Percentiles rank a stretch among this genome's conserved stretches.
These are phyloP conservation scores for Cephalopachus bancanus DNA, from an alignment of 2,797 vertebrate genomes.

Conservation along the genomic window DNA sequence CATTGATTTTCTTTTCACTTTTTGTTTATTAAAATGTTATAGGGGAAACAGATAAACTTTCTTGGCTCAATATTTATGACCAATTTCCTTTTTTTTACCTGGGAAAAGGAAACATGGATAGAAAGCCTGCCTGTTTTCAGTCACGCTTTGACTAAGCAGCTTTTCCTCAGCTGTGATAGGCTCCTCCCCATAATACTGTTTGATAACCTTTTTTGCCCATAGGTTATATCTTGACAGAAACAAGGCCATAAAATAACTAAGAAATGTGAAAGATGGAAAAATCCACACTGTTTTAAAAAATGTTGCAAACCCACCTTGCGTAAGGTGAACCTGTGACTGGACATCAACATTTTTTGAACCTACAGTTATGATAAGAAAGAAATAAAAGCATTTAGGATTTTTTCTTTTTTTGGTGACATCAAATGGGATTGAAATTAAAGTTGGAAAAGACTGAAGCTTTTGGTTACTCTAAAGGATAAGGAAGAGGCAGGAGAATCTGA, in stretches of 20 bases:
- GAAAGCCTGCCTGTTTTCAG: conserved; percentile 51
- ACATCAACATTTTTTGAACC: neutral
- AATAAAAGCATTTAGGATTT: neutral
- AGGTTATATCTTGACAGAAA: conserved; percentile 19
- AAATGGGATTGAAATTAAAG: neutral
- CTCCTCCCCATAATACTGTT: neutral
- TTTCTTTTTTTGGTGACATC: neutral
- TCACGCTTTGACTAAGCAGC: neutral
- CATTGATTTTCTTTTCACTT: conserved; percentile 77
- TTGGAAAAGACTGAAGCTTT: neutral
- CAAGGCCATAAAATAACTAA: neutral
- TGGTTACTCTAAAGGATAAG: neutral
- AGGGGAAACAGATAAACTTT: conserved; percentile 71
- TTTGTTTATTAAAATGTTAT: conserved; percentile 71
- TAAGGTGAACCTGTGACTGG: neutral
- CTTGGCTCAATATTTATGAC: conserved; percentile 74
- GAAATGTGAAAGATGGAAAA: conserved; percentile 39
- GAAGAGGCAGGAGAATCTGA: neutral
- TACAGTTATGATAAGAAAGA: neutral
- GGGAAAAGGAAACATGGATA: conserved; percentile 1
- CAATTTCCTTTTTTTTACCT: conserved; percentile 71
- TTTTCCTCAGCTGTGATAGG: neutral
- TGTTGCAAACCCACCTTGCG: neutral
- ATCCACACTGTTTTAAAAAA: conserved; percentile 13
- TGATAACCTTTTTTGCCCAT: neutral